Base-by-base conservation (phyloP, 2,888 invertebrate species). In the Globia sparganii region DNA sequence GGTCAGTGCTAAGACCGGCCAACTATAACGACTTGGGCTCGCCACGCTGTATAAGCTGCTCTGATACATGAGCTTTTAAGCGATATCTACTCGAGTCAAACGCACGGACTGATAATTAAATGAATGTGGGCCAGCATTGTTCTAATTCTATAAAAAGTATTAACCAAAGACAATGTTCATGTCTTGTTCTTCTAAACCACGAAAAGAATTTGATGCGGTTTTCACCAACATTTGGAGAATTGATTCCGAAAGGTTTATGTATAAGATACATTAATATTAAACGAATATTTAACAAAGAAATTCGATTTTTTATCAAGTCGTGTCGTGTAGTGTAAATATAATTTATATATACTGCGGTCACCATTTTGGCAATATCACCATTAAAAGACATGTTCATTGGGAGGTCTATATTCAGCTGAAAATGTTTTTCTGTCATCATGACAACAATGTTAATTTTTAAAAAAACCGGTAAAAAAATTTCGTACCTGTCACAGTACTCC, bases 11-110 rank as follows among this genome's bases (percentile, higher is more conserved):
- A 6, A 56, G 58, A 49, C 18, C n/a, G 18, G 49, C 59, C 31
- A 25, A 59, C 73, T 68, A 65, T 59, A 37, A 61, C 68, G 74
- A 83, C 59, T 78, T 72, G 81, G 64, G 74, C 62, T 81, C 43
- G 81, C 65, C 78, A 61, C 62, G 56, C 61, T 62, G 66, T 75
- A 49, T 64, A 59, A 59, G 64, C 49, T 61, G 61, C 65, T 46
- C 70, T 72, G 64, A 69, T 72, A 70, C 73, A 68, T 65, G 70
- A 64, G 68, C 71, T 71, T 68, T 62, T 37, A 72, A 82, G 46
- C 46, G 71, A 75, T 65, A 67, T 66, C 73, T 69, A 25, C 34
- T 72, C 43, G 49, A 64, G 43, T 66, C 73, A 73, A 28, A 56
- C 61, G 31, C 72, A 69, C 18, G 18, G 1, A 75, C 21, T 9